Conservation (phyloP, 92 coral and sea anemone genomes). For the Porites evermanni region DNA sequence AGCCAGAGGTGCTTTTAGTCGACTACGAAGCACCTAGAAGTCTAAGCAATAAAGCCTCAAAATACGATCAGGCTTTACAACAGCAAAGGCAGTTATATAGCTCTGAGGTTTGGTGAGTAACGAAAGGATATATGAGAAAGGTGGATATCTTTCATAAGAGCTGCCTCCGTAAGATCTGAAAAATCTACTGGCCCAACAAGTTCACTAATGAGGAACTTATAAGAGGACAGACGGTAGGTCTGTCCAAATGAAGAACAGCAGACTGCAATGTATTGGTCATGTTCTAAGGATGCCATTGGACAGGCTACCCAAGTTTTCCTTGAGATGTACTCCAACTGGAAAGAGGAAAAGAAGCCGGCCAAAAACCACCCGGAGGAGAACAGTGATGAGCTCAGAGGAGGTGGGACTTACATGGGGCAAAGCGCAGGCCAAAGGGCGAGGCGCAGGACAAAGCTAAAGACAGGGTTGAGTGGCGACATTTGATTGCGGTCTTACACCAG, state of each 20-base stretch:
- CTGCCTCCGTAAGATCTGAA: not conserved
- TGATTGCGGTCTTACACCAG: not conserved
- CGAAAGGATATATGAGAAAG: not conserved
- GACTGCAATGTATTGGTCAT: not conserved
- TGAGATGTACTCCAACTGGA: not conserved
- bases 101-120: not conserved
- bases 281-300: not conserved
- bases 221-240: not conserved
- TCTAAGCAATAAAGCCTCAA: not conserved
- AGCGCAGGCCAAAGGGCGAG: not conserved
- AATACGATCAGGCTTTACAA: not conserved
- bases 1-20: constrained; percentile 1
- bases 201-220: not conserved
- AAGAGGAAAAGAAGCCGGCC: not conserved
- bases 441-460: not conserved
- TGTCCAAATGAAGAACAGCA: not conserved
- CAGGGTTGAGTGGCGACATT: not conserved
- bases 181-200: not conserved
- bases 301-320: not conserved
- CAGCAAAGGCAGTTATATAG: not conserved
- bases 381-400: not conserved
- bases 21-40: constrained; percentile 1
- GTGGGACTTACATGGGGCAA: not conserved
- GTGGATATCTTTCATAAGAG: not conserved
- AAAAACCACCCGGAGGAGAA: not conserved